Percentiles rank a stretch among this genome's conserved stretches.
phyloP scores from a whole-genome alignment of 2,113 vertebrate genomes.

The Sapajus apella region DNA sequence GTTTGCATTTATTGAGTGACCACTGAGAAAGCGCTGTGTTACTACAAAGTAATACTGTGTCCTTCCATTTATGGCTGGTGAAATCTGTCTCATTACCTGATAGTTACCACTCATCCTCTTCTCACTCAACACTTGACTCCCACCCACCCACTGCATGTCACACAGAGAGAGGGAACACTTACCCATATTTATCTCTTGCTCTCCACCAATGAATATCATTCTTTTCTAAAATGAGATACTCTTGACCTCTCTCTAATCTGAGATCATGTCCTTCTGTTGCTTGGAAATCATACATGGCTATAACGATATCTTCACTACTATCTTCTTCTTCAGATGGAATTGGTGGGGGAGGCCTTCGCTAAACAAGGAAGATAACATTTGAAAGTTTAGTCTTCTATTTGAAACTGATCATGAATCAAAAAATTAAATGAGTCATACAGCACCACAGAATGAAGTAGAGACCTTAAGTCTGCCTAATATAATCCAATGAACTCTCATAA shows the following conservation, averaged over 20 bases:
- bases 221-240: conserved; percentile 93
- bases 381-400: background rate
- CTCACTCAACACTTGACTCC: background rate
- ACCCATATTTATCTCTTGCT: conserved; percentile 92
- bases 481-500: background rate
- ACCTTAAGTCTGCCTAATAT: background rate
- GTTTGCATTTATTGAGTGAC: background rate
- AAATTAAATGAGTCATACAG: background rate
- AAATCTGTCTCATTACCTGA: background rate
- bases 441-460: background rate
- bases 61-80: background rate
- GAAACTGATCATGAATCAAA: background rate
- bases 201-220: conserved; percentile 94
- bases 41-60: background rate
- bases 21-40: background rate
- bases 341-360: conserved; percentile 85
- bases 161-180: conserved; percentile 46
- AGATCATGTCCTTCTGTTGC: conserved; percentile 92
- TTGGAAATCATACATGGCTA: conserved; percentile 94
- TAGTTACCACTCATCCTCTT: background rate
- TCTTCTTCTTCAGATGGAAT: conserved; percentile 82
- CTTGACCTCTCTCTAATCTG: conserved; percentile 88
- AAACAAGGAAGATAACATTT: conserved; percentile 43
- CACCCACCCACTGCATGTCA: background rate
- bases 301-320: conserved; percentile 85